Evolutionary conservation across 2,113 vertebrate genomes (phyloP).

Genomic region (Heliornis fulica): DNA sequence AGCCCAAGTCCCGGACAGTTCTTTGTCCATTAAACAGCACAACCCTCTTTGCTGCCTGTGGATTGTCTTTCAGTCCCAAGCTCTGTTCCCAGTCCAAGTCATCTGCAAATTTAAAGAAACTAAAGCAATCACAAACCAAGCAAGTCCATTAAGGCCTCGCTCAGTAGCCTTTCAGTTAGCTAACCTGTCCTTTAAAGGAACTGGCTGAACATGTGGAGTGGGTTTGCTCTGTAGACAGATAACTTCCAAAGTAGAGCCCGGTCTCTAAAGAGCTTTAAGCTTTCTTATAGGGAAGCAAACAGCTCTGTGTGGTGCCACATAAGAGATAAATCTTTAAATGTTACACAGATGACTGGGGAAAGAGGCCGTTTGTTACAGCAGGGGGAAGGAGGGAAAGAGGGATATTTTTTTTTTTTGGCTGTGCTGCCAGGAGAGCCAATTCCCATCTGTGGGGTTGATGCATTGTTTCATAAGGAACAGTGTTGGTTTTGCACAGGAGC

Average conservation of each 20-base stretch:
- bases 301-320: neutral
- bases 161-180: neutral
- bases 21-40: neutral
- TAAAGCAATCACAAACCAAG: neutral
- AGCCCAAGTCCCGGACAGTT: neutral
- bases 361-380: slow-evolving; percentile 26
- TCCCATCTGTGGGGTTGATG: slow-evolving; percentile 48
- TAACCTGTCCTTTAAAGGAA: neutral
- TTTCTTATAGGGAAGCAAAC: slow-evolving; percentile 23
- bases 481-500: slow-evolving; percentile 6
- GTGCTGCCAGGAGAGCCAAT: slow-evolving; percentile 11
- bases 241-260: neutral
- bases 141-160: neutral
- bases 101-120: neutral
- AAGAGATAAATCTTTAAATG: slow-evolving; percentile 51
- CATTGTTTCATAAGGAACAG: slow-evolving; percentile 27
- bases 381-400: neutral
- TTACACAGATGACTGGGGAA: slow-evolving; percentile 24
- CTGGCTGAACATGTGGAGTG: neutral
- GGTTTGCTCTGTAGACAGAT: neutral
- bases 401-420: neutral
- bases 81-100: neutral
- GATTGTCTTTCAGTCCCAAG: neutral
- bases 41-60: neutral
- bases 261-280: slow-evolving; percentile 38